phyloP scores from a whole-genome alignment of 2,888 invertebrate species.

The Sepiola atlantica region DNA sequence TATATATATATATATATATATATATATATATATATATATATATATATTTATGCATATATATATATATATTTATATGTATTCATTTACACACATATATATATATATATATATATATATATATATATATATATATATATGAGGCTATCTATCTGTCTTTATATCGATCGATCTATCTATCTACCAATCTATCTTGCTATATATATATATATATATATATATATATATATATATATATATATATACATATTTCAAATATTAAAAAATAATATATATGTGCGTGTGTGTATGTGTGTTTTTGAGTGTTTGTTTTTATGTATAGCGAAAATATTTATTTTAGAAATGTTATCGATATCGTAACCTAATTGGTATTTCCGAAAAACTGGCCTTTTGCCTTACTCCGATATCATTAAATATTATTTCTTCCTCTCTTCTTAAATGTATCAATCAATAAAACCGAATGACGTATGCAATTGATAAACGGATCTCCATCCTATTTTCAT shows the following conservation, averaged over 20 bases:
- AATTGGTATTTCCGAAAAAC: too few relatives aligned
- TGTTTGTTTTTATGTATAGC: neutral
- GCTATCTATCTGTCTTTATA: neutral
- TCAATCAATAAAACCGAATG: too few relatives aligned
- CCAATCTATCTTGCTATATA: too few relatives aligned
- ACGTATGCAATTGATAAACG: too few relatives aligned
- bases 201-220: slow-evolving; percentile 42
- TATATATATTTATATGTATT: neutral
- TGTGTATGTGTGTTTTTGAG: neutral
- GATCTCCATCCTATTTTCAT: neutral
- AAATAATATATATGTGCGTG: slow-evolving; percentile 10
- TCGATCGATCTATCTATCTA: neutral
- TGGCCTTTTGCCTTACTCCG: too few relatives aligned
- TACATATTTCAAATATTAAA: too few relatives aligned
- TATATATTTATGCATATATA: neutral
- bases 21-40: too few relatives aligned
- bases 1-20: neutral
- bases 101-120: neutral
- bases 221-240: slow-evolving; percentile 41
- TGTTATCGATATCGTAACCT: too few relatives aligned
- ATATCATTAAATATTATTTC: too few relatives aligned
- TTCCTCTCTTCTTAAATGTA: too few relatives aligned
- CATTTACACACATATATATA: neutral
- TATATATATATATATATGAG: neutral
- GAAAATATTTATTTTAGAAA: too few relatives aligned